Conservation (phyloP, 2,113 vertebrate genomes). For the Triplophysa tibetana region DNA sequence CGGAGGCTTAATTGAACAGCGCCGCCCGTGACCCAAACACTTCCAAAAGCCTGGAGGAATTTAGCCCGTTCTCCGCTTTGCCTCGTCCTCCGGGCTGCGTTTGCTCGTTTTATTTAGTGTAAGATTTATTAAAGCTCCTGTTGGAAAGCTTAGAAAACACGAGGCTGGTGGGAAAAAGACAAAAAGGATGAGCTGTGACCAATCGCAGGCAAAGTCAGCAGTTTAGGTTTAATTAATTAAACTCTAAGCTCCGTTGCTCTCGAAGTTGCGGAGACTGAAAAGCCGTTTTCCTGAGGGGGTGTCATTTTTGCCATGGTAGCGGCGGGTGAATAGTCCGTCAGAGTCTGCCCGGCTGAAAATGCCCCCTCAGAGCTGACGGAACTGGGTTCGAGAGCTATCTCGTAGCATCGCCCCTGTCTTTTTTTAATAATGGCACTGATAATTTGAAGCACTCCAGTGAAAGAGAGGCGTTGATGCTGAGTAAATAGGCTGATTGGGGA, state of each 20-base stretch:
- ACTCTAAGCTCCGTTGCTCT: slow-evolving; percentile 26
- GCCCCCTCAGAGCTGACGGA: background rate
- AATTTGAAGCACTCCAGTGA: slow-evolving; percentile 57
- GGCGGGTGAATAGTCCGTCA: background rate
- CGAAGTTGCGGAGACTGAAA: slow-evolving; percentile 2
- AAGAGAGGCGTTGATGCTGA: slow-evolving; percentile 52
- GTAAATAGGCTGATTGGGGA: slow-evolving; percentile 59
- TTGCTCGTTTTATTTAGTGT: slow-evolving; percentile 7
- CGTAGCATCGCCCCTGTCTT: slow-evolving; percentile 46
- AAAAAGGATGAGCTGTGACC: slow-evolving; percentile 19
- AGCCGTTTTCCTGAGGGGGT: slow-evolving; percentile 9
- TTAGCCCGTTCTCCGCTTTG: slow-evolving; percentile 15
- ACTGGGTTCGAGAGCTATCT: slow-evolving; percentile 50
- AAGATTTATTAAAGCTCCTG: background rate
- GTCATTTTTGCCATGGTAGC: background rate
- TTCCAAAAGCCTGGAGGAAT: slow-evolving; percentile 40
- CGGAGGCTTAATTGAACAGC: slow-evolving; percentile 59
- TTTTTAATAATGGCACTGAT: slow-evolving; percentile 54
- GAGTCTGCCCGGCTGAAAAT: background rate
- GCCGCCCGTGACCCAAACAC: slow-evolving; percentile 52
- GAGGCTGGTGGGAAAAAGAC: background rate
- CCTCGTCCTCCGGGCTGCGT: background rate
- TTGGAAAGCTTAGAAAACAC: background rate
- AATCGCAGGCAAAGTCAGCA: slow-evolving; percentile 29
- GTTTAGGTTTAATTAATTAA: slow-evolving; percentile 40